These are phyloP conservation scores for Neolamprologus cancellatus DNA, from an alignment of 2,113 vertebrate genomes.

Conservation along the genomic window DNA sequence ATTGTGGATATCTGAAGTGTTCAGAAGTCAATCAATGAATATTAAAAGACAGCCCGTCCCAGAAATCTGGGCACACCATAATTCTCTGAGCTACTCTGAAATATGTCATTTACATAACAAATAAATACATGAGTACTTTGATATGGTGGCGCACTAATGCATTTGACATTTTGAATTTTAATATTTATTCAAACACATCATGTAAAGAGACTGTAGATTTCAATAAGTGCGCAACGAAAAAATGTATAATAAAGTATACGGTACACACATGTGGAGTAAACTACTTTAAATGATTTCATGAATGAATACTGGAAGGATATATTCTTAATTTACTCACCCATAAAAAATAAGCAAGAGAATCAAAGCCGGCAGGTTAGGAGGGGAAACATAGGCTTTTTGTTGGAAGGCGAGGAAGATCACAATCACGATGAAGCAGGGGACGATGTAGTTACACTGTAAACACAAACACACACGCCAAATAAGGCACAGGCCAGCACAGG, in stretches of 20 bases:
- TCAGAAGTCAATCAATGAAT: background rate
- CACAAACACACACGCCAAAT: background rate
- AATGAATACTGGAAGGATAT: background rate
- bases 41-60: rapidly evolving
- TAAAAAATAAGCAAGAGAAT: conserved; percentile 88
- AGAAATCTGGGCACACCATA: background rate
- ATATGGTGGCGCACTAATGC: background rate
- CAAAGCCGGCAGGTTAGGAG: conserved; percentile 86
- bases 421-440: conserved; percentile 88
- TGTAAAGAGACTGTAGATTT: background rate
- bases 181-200: background rate
- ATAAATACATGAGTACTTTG: background rate
- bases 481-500: background rate
- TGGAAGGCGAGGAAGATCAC: conserved; percentile 97
- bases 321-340: conserved; percentile 75
- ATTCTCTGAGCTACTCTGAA: background rate
- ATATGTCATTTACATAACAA: background rate
- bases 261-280: background rate
- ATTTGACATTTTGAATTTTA: background rate
- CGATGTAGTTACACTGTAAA: conserved; percentile 88
- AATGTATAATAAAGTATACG: background rate
- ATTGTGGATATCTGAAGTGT: background rate
- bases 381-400: conserved; percentile 93
- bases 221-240: rapidly evolving
- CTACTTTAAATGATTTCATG: background rate